These are phyloP conservation scores for Drosophila pseudoananassae DNA, from an alignment of 1,140 invertebrate species.

Conservation along the genomic window DNA sequence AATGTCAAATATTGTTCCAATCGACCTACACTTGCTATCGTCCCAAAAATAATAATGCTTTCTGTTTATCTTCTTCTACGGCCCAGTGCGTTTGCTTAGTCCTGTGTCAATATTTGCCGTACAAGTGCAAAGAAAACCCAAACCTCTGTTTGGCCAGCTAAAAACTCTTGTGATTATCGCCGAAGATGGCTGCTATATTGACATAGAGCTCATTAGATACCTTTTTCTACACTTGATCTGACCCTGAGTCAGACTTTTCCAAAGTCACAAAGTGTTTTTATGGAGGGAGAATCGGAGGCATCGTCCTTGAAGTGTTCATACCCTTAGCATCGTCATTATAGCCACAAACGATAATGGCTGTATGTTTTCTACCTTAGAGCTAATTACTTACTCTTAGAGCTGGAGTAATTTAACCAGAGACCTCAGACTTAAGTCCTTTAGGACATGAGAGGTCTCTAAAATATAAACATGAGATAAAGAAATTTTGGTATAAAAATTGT, in stretches of 20 bases:
- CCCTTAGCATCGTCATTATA: constrained; percentile 11
- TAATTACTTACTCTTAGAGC: background rate
- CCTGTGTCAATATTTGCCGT: constrained; percentile 50
- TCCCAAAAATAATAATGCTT: constrained; percentile 16
- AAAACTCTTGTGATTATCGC: constrained; percentile 44
- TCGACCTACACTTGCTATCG: constrained; percentile 48
- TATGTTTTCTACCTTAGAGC: background rate
- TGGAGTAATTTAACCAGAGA: background rate
- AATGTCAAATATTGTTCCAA: constrained; percentile 49
- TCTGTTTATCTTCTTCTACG: constrained; percentile 33
- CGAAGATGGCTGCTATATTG: constrained; percentile 40
- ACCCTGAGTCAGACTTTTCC: constrained; percentile 32
- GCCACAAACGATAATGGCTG: constrained; percentile 6
- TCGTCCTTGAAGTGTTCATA: constrained; percentile 7
- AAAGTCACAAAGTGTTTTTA: constrained; percentile 29
- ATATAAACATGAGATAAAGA: no score
- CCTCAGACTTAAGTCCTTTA: background rate
- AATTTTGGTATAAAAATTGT: no score
- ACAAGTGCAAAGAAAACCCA: constrained; percentile 52
- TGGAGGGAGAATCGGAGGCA: background rate
- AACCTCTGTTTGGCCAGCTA: constrained; percentile 34
- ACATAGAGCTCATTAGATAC: constrained; percentile 50
- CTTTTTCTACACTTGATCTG: constrained; percentile 35
- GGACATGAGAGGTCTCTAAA: no score
- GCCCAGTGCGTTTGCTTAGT: constrained; percentile 35